A percentile compares a stretch with the other conserved stretches of the same genome.
These are phyloP conservation scores for Lutjanus argentimaculatus DNA, from an alignment of 2,797 vertebrate species.

Conservation along the genomic window DNA sequence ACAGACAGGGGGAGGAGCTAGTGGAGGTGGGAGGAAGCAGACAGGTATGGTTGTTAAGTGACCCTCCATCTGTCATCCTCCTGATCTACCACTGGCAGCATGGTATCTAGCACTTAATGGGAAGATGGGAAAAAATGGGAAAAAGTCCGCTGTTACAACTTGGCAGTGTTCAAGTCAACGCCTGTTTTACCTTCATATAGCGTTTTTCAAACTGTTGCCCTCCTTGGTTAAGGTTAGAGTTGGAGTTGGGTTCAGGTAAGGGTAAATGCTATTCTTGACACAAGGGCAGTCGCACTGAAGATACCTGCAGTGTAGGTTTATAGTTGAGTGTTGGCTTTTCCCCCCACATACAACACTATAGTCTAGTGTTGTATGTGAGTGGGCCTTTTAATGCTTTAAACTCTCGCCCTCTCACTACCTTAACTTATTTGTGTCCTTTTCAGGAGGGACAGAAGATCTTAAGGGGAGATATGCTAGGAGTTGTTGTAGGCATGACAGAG, in stretches of 20 bases:
- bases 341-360: neutral
- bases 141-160: neutral
- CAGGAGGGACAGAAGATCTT: too few species aligned
- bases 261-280: too few species aligned
- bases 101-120: neutral
- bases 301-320: neutral
- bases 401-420: too few species aligned
- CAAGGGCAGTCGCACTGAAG: too few species aligned
- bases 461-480: too few species aligned
- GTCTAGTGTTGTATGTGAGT: neutral
- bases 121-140: neutral
- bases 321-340: neutral
- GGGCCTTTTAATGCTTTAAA: neutral
- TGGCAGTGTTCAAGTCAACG: neutral
- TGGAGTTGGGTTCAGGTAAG: too few species aligned
- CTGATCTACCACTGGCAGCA: neutral
- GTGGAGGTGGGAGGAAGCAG: conserved; percentile 4
- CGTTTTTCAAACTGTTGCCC: too few species aligned
- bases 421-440: too few species aligned
- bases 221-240: too few species aligned
- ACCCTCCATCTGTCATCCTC: neutral
- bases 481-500: too few species aligned
- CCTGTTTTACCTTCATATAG: too few species aligned
- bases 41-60: conserved; percentile 32
- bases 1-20: neutral